Evolutionary conservation across 2,888 invertebrate genomes (phyloP).

Genomic region (Mamestra brassicae): DNA sequence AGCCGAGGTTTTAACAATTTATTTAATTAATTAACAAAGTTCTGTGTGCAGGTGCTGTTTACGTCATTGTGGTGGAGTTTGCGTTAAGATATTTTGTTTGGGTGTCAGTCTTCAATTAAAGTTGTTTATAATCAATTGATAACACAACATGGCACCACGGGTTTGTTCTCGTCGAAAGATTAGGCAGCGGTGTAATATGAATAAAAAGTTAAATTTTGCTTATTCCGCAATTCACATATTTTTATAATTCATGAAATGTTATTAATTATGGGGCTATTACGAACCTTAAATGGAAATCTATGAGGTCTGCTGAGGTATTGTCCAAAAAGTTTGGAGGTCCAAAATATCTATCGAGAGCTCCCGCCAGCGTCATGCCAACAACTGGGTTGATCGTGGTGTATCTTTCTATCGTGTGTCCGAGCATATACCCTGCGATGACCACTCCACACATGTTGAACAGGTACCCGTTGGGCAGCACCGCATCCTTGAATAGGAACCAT

Average conservation of each 20-base stretch:
- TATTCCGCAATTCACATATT: too few species aligned
- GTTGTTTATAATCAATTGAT: constrained; percentile 21
- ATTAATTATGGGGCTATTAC: neutral
- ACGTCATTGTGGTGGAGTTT: constrained; percentile 30
- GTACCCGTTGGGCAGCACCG: constrained; percentile 79
- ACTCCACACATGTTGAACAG: constrained; percentile 82
- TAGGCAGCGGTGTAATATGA: too few species aligned
- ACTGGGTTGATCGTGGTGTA: constrained; percentile 84
- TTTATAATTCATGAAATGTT: too few species aligned
- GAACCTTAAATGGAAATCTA: constrained; percentile 88
- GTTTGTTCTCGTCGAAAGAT: neutral
- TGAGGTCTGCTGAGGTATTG: constrained; percentile 77
- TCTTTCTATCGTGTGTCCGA: constrained; percentile 85
- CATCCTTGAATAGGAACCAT: constrained; percentile 82
- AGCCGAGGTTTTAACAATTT: constrained; percentile 58
- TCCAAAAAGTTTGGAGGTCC: constrained; percentile 80
- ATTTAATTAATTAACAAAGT: constrained; percentile 61
- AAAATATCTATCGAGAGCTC: constrained; percentile 83
- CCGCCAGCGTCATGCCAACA: constrained; percentile 86
- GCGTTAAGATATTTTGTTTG: constrained; percentile 21
- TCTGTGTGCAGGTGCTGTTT: constrained; percentile 58
- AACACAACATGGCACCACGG: neutral
- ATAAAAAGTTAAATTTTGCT: too few species aligned
- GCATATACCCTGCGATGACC: constrained; percentile 80
- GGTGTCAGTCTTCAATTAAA: constrained; percentile 18